Conservation (phyloP, 2,888 invertebrate genomes). For the Conops quadrifasciatus region DNA sequence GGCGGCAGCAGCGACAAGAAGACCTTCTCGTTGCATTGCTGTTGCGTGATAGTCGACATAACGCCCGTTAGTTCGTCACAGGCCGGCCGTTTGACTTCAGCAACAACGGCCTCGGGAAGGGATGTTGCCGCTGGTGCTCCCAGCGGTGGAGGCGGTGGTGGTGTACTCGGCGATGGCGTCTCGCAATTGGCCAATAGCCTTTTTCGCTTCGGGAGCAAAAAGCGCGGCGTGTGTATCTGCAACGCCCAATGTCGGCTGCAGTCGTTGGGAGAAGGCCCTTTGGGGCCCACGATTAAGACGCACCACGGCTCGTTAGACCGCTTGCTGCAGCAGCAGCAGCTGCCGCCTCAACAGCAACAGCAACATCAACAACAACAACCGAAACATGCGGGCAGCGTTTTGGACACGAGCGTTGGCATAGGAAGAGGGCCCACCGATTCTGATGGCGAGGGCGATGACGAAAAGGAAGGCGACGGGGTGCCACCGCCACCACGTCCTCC, state of each 20-base stretch:
- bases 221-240: constrained; percentile 64
- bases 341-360: constrained; percentile 13
- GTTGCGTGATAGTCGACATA: constrained; percentile 67
- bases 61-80: constrained; percentile 64
- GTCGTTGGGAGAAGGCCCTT: constrained; percentile 56
- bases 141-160: constrained; percentile 55
- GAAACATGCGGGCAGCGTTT: constrained; percentile 43
- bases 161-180: constrained; percentile 60
- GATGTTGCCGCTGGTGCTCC: constrained; percentile 62
- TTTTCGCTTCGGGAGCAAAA: constrained; percentile 63
- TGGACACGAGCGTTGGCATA: constrained; percentile 56
- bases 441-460: constrained; percentile 53
- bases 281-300: constrained; percentile 58
- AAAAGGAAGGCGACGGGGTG: constrained; percentile 49
- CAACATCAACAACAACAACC: constrained; percentile 46
- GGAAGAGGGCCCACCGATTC: constrained; percentile 53
- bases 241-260: constrained; percentile 63
- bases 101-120: constrained; percentile 66
- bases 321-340: constrained; percentile 58
- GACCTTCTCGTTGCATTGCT: constrained; percentile 66
- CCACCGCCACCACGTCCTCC: constrained; percentile 48
- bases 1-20: constrained; percentile 64
- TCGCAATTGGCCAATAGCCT: constrained; percentile 62
- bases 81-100: constrained; percentile 64
- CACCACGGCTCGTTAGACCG: constrained; percentile 64